Evolutionary conservation across 92 coral and sea anemone species (phyloP), one percentile per base, ranked within the genome.

Genomic region (Scolanthus callimorphus): DNA sequence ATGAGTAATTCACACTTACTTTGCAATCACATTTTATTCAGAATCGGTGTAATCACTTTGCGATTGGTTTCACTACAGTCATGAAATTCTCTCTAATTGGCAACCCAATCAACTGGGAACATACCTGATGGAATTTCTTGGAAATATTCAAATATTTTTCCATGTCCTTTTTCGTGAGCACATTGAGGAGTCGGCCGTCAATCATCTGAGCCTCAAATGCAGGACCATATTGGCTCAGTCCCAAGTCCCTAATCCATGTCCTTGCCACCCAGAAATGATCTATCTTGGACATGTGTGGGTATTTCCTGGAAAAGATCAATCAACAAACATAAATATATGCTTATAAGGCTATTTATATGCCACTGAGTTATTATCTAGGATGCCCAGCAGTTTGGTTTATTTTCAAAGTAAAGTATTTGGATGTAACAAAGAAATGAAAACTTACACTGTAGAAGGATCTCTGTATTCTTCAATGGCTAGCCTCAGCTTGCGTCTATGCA

Each of bases 391-490:
- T n/a, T n/a, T n/a, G n/a, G n/a, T n/a, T n/a, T n/a, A n/a, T n/a
- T n/a, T n/a, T n/a, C n/a, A n/a, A n/a, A n/a, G n/a, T n/a, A n/a
- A n/a, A n/a, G n/a, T n/a, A n/a, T n/a, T n/a, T n/a, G n/a, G n/a
- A n/a, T n/a, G n/a, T n/a, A n/a, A n/a, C n/a, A n/a, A n/a, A n/a
- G 15, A 34, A 34, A 6, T 46, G 8, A 20, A 46, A 4, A 46
- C 88, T 74, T 65, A 88, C 96, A 80, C 65, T 9, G 87, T 49
- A 20, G 83, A 51, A 25, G 96, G 97, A 60, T 86, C 79, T 54
- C 99, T 79, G 41, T 80, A 89, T 17, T 94, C 99, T 62, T 94
- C 99, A 38, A 94, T 94, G 25, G 99, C 99, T 47, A 94, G 73
- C 50, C 99, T 76, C 4, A 94, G 76, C 70, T 94, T 94, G 28